phyloP scores from a whole-genome alignment of 64 coral and sea anemone genomes.

The Trachythela sp. region DNA sequence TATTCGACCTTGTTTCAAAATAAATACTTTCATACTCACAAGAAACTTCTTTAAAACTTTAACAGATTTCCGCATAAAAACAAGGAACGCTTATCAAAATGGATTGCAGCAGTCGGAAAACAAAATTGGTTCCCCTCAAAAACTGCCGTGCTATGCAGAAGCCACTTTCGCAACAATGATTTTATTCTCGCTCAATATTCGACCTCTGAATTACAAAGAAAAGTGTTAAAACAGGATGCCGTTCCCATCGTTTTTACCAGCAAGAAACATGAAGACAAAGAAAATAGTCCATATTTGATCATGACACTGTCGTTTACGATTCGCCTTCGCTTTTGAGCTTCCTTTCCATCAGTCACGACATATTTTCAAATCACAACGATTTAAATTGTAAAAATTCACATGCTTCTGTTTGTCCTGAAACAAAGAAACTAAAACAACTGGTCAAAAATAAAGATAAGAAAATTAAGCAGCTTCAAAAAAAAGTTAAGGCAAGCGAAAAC shows the following conservation, averaged over 20 bases:
- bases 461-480: not conserved
- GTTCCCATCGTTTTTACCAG: not conserved
- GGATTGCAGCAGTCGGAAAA: not conserved
- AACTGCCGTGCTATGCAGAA: not conserved
- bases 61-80: constrained; percentile 22
- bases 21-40: not conserved
- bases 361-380: not conserved
- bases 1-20: not conserved
- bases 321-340: not conserved
- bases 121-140: not conserved
- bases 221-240: not conserved
- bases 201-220: not conserved
- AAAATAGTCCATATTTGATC: not conserved
- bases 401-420: not conserved
- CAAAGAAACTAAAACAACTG: not conserved
- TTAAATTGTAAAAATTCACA: not conserved
- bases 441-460: not conserved
- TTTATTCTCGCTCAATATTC: not conserved
- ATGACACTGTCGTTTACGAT: not conserved
- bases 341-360: not conserved
- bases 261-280: not conserved
- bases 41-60: not conserved
- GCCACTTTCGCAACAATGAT: not conserved
- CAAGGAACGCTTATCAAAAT: not conserved
- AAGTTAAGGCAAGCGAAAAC: not conserved